Percentiles rank a stretch among this genome's conserved stretches.
Evolutionary conservation across 2,113 vertebrate species (phyloP).

Genomic region (Oncorhynchus tshawytscha): DNA sequence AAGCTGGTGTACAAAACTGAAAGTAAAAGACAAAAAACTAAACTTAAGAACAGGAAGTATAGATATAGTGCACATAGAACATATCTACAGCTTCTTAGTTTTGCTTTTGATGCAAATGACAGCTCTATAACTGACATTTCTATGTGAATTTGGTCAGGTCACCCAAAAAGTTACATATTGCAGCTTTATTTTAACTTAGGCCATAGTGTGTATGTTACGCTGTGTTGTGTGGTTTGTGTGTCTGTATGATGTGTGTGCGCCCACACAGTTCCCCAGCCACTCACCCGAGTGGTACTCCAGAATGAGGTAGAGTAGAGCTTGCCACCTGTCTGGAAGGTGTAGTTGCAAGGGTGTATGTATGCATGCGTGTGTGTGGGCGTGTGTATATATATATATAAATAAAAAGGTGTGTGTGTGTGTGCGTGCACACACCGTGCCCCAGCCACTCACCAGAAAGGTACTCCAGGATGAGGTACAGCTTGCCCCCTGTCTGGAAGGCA

Average conservation of each 20-base stretch:
- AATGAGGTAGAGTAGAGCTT: slow-evolving; percentile 93
- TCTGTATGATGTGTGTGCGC: neutral
- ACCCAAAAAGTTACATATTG: no score
- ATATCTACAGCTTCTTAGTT: no score
- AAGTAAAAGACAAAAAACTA: no score
- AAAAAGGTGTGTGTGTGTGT: neutral
- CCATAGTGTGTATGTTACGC: neutral
- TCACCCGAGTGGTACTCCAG: slow-evolving; percentile 97
- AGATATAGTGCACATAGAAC: no score
- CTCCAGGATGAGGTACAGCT: slow-evolving; percentile 99
- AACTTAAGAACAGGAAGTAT: no score
- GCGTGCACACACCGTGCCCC: neutral
- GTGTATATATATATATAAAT: no score
- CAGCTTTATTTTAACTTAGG: no score
- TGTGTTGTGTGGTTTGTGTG: neutral
- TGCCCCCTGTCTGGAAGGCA: slow-evolving; percentile 98
- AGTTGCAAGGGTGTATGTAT: slow-evolving; percentile 72
- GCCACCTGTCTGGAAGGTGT: slow-evolving; percentile 98
- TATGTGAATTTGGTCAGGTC: no score
- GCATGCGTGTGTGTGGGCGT: neutral
- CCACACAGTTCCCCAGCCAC: slow-evolving; percentile 43
- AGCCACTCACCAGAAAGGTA: slow-evolving; percentile 92
- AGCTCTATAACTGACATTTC: no score
- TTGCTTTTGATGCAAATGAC: no score
- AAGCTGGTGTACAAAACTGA: no score